These are phyloP conservation scores for Amyelois transitella DNA, from an alignment of 1,140 invertebrate genomes.

Conservation along the genomic window DNA sequence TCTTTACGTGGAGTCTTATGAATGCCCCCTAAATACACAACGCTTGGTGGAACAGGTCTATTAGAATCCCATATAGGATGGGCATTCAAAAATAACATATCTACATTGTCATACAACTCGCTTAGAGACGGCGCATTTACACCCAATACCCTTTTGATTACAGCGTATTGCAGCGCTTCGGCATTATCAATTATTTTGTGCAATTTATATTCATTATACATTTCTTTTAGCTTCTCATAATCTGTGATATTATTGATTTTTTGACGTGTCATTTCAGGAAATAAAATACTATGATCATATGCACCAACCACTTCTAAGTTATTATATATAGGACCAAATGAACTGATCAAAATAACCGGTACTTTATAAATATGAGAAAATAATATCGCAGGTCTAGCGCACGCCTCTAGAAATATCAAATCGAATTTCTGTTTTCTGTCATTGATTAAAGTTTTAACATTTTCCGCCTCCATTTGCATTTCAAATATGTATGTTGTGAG, in stretches of 20 bases:
- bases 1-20: slow-evolving; percentile 58
- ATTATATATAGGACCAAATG: slow-evolving; percentile 23
- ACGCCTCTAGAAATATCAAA: slow-evolving; percentile 45
- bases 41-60: slow-evolving; percentile 64
- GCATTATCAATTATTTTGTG: not conserved
- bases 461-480: slow-evolving; percentile 24
- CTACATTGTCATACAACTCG: slow-evolving; percentile 65
- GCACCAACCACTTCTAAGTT: slow-evolving; percentile 50
- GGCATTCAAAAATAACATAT: slow-evolving; percentile 73
- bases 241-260: slow-evolving; percentile 30
- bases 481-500: slow-evolving; percentile 19
- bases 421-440: slow-evolving; percentile 37
- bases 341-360: slow-evolving; percentile 53
- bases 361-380: slow-evolving; percentile 53
- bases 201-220: slow-evolving; percentile 21
- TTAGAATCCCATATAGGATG: slow-evolving; percentile 64
- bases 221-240: slow-evolving; percentile 37
- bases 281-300: slow-evolving; percentile 59
- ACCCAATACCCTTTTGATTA: slow-evolving; percentile 57
- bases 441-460: slow-evolving; percentile 37
- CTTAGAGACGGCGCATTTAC: slow-evolving; percentile 41
- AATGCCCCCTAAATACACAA: slow-evolving; percentile 69
- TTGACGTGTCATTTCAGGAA: slow-evolving; percentile 54
- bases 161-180: slow-evolving; percentile 27
- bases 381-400: slow-evolving; percentile 21